Evolutionary conservation across 2,888 invertebrate genomes (phyloP), one percentile per base, ranked within the genome.

Genomic region (Hydriomena furcata): DNA sequence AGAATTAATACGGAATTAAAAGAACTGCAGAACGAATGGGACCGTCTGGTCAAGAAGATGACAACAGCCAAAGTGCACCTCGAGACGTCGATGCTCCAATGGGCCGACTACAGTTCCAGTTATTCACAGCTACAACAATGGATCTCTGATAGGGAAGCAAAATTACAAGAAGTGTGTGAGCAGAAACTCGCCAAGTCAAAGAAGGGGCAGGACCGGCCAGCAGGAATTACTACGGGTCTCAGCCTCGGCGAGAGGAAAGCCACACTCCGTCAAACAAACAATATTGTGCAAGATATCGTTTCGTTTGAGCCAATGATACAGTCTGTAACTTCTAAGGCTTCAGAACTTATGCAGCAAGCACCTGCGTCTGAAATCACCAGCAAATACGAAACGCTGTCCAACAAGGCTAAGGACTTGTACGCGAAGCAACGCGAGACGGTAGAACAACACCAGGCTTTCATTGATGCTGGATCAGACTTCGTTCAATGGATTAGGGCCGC

Each of bases 231-330:
- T 54, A 93, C 95, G 3, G 93, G 93, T 11, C 87, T 97, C 23
- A 94, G 95, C 45, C 93, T 96, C 37, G 96, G 96, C 41, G 97
- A 97, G 79, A 92, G 97, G 45, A 97, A 97, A 83, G 97, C 97
- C 4, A 96, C 95, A 68, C 92, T 98, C 34, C 92, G 97, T 62
- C 96, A 97, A 87, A 97, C 97, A 48, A 97, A 97, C 86, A 97
- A 96, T 80, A 96, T 98, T 73, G 97, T 98, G 31, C 98, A 98
- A 88, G 98, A 99, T 84, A 98, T 98, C 74, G 97, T 97, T 61
- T 97, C 98, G 42, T 97, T 98, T 84, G 98, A 98, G 81, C 98
- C 98, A 40, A 98, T 98, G 96, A 97, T 98, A 68, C 97, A 98
- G 80, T 98, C 98, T 31, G 97, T 98, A 28, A 95, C 97, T 45